Evolutionary conservation across 2,797 vertebrate species (phyloP).

Genomic region (Sparidentex hasta): DNA sequence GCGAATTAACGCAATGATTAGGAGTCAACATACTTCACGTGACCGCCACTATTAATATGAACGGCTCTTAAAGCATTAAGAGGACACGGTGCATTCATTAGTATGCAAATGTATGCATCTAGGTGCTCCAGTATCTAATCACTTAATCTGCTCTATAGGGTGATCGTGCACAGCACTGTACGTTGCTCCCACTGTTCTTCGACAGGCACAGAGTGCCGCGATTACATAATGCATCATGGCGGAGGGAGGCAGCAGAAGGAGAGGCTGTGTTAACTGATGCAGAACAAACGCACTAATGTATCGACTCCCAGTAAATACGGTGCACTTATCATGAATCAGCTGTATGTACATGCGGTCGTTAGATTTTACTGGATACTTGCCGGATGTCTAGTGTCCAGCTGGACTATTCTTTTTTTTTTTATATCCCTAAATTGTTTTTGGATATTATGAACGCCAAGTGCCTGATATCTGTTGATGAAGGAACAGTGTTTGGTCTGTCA

Average conservation of each 20-base stretch:
- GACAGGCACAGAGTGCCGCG: not conserved
- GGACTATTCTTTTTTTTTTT: not conserved
- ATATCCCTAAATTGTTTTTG: not conserved
- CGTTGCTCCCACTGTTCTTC: constrained; percentile 14
- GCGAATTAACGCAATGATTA: constrained; percentile 48
- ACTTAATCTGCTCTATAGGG: constrained; percentile 25
- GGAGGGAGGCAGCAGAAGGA: not conserved
- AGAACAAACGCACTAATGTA: not conserved
- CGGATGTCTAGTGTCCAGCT: not conserved
- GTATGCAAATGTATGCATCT: constrained; percentile 63
- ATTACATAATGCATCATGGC: constrained; percentile 6
- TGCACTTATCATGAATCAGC: not conserved
- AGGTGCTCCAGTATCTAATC: constrained; percentile 46
- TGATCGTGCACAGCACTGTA: constrained; percentile 9
- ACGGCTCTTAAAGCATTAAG: constrained; percentile 28
- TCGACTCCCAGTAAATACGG: constrained; percentile 5
- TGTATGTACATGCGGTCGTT: not conserved
- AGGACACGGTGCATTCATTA: constrained; percentile 41
- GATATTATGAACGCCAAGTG: too few species aligned
- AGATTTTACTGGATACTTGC: not conserved
- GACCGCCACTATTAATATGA: constrained; percentile 22
- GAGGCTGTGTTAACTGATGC: constrained; percentile 7
- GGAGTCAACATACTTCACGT: constrained; percentile 33
- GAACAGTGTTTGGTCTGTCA: too few species aligned
- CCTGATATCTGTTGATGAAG: not conserved